Base-by-base conservation (phyloP, 2,888 invertebrate genomes). In the Drosophila limbata region DNA sequence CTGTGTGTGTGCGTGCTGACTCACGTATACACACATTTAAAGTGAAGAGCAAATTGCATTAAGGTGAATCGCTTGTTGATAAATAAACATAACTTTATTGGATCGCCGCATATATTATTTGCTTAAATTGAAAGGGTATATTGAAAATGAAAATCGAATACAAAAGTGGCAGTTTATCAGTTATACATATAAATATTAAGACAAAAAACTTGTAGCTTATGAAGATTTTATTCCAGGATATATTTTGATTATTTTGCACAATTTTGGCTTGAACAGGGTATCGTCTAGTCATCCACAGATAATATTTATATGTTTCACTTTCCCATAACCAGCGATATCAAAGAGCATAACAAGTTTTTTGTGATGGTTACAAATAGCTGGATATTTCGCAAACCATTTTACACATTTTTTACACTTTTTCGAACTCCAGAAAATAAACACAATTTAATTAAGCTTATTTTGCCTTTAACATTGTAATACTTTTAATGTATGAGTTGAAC, bases 41-140 rank as follows among this genome's bases (percentile, higher is more conserved):
- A 77, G 73, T 57, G 69, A 47, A 73, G 61, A 55, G 66, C 69
- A 69, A 73, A 77, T 69, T 69, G 60, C 66, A 77, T 67, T 69
- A 77, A 77, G 69, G 48, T 45, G 55, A 55, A 56, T 56, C 55
- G 62, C 44, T 63, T 67, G 62, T 61, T 65, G 55, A 69, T 72
- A 56, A 69, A 73, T 60, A 63, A 69, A 63, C 56, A 63, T 42
- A 52, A 40, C 47, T 55, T 64, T 57, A 63, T 52, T 55, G 47
- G 9, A 48, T 25, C 35, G 35, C 21, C 44, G 21, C 19, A n/a
- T n/a, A n/a, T n/a, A n/a, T 31, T 50, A 52, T 61, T 48, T 57
- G 19, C 13, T 11, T 19, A 11, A n/a, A 4, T 15, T 17, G 13
- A 33, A 19, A 11, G 45, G 10, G 15, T 45, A 35, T 25, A 6